These are phyloP conservation scores for Acromyrmex heyeri DNA, from an alignment of 1,140 invertebrate species.

Conservation along the genomic window DNA sequence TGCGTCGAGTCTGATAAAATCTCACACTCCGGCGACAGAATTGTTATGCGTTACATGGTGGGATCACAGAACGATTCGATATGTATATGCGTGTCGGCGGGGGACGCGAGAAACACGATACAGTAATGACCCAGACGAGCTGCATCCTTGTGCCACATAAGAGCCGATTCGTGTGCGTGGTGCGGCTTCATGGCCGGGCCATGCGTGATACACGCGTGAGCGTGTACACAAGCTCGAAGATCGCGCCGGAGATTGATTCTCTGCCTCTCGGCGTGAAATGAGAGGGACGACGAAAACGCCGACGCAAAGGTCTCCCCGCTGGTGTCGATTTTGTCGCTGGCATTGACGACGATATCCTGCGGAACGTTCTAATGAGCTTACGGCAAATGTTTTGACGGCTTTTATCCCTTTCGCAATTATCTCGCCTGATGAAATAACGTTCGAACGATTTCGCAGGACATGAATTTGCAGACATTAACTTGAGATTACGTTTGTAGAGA, in stretches of 20 bases:
- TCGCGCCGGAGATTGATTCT: conserved; percentile 42
- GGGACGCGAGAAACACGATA: conserved; percentile 62
- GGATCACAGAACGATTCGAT: conserved; percentile 50
- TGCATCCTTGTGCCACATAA: conserved; percentile 75
- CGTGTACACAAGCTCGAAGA: conserved; percentile 24
- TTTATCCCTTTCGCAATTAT: not conserved
- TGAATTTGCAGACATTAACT: not conserved
- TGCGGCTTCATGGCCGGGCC: conserved; percentile 4
- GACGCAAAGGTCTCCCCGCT: not conserved
- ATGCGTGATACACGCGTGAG: conserved; percentile 43
- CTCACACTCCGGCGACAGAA: not conserved
- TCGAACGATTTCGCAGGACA: not conserved
- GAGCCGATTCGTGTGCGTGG: conserved; percentile 30
- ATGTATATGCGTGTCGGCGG: conserved; percentile 13
- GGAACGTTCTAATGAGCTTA: not conserved
- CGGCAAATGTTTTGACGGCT: not conserved
- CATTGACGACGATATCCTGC: conserved; percentile 22
- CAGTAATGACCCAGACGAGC: conserved; percentile 77
- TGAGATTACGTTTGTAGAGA: not conserved
- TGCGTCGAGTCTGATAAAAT: not conserved
- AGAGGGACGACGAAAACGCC: conserved; percentile 5
- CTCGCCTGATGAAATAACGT: not conserved
- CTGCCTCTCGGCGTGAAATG: not conserved
- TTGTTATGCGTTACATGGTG: conserved; percentile 62
- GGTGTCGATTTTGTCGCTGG: conserved; percentile 9